phyloP scores from a whole-genome alignment of 1,140 invertebrate species.

The Epicauta chinensis region DNA sequence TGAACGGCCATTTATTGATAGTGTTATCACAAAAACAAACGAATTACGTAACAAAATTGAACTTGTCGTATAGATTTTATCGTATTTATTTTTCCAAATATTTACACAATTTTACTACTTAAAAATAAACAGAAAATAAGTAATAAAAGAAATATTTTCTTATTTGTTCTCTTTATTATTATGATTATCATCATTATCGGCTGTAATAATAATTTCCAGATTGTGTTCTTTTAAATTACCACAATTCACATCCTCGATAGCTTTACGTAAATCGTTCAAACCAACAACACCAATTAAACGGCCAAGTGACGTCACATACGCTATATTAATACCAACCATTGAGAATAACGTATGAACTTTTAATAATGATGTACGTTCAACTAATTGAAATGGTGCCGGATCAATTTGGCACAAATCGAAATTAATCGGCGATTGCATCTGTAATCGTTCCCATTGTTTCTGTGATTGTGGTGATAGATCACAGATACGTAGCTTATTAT shows the following conservation, averaged over 20 bases:
- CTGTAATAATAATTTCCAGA: slow-evolving; percentile 2
- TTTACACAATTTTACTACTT: too few species aligned
- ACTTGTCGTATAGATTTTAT: slow-evolving; percentile 24
- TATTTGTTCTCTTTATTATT: too few species aligned
- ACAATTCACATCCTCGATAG: slow-evolving; percentile 76
- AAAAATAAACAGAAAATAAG: too few species aligned
- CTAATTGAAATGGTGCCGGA: slow-evolving; percentile 94
- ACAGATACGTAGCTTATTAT: slow-evolving; percentile 74
- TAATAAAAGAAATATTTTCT: too few species aligned
- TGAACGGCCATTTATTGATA: slow-evolving; percentile 69
- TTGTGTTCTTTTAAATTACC: slow-evolving; percentile 21
- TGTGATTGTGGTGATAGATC: slow-evolving; percentile 56
- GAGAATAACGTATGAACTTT: slow-evolving; percentile 95
- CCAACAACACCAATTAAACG: slow-evolving; percentile 91
- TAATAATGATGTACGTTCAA: slow-evolving; percentile 89
- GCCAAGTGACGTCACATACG: slow-evolving; percentile 95
- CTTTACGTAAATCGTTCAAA: slow-evolving; percentile 86
- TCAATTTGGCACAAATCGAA: slow-evolving; percentile 88
- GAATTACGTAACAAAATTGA: slow-evolving; percentile 27
- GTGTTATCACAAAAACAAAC: slow-evolving; percentile 55
- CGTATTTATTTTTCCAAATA: too few species aligned
- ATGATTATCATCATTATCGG: too few species aligned
- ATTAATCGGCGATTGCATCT: slow-evolving; percentile 77
- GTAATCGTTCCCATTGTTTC: slow-evolving; percentile 82
- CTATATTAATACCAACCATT: slow-evolving; percentile 90